phyloP scores from a whole-genome alignment of 2,113 vertebrate species.

The Potamarius usumacintae region DNA sequence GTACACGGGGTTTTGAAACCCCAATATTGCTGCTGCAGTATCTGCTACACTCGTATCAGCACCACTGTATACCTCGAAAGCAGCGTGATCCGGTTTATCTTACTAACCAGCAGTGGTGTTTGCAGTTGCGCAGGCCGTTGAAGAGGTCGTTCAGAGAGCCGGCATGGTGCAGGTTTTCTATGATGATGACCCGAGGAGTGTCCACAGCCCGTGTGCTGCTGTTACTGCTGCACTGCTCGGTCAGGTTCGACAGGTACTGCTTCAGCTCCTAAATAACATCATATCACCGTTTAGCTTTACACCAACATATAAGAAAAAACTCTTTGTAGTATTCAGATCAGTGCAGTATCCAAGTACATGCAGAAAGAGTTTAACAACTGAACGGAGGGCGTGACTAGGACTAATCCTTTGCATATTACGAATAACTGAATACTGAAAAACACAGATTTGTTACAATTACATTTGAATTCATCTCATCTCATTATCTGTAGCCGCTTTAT shows the following conservation, averaged over 20 bases:
- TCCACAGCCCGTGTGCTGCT: conserved; percentile 79
- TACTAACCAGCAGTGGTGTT: conserved; percentile 87
- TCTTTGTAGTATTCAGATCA: background rate
- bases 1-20: background rate
- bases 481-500: too few species aligned
- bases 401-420: background rate
- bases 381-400: background rate
- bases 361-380: background rate
- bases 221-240: conserved; percentile 81
- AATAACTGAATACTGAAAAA: background rate
- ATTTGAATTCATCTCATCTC: background rate
- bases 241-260: conserved; percentile 90
- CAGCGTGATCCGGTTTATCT: background rate
- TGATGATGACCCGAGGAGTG: conserved; percentile 88
- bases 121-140: conserved; percentile 92
- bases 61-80: background rate
- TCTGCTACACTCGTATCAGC: background rate
- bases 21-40: background rate
- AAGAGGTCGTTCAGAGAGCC: conserved; percentile 94
- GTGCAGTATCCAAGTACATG: background rate
- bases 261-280: conserved; percentile 80
- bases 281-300: background rate
- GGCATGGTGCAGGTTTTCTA: conserved; percentile 95
- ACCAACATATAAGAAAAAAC: background rate
- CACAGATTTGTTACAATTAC: background rate